Percentiles rank a stretch among this genome's conserved stretches.
These are phyloP conservation scores for Centruroides sculpturatus DNA, from an alignment of 1,140 invertebrate species.

Conservation along the genomic window DNA sequence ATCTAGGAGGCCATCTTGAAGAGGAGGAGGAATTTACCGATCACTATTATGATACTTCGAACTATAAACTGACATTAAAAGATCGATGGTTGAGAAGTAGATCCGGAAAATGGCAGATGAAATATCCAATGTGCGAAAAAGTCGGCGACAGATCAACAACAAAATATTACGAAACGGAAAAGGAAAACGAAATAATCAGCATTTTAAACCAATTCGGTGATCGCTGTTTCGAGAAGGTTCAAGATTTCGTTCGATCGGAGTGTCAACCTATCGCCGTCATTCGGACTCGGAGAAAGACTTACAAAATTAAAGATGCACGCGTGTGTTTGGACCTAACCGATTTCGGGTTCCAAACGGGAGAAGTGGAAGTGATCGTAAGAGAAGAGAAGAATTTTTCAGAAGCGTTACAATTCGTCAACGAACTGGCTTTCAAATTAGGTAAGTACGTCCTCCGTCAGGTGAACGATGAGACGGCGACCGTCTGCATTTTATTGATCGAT, in stretches of 20 bases:
- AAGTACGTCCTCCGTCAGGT: not conserved
- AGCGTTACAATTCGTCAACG: not conserved
- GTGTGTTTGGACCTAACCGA: not conserved
- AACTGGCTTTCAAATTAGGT: not conserved
- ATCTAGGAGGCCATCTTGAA: not conserved
- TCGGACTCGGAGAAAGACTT: not conserved
- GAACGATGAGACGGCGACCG: too few relatives aligned
- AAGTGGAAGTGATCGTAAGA: not conserved
- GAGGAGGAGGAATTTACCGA: not conserved
- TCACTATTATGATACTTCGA: not conserved
- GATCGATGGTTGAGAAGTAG: not conserved
- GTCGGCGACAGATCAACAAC: not conserved
- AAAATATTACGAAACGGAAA: not conserved
- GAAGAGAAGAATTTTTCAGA: not conserved
- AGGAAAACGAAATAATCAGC: not conserved
- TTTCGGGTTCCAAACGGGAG: not conserved
- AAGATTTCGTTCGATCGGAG: not conserved
- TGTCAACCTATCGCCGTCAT: not conserved
- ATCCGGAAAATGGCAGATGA: not conserved
- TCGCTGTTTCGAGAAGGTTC: not conserved
- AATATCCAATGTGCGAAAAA: not conserved
- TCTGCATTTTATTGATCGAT: too few relatives aligned
- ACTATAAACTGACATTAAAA: not conserved
- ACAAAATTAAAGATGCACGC: not conserved
- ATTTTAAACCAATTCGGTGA: not conserved